Evolutionary conservation across 2,113 vertebrate genomes (phyloP).

Genomic region (Vombatus ursinus): DNA sequence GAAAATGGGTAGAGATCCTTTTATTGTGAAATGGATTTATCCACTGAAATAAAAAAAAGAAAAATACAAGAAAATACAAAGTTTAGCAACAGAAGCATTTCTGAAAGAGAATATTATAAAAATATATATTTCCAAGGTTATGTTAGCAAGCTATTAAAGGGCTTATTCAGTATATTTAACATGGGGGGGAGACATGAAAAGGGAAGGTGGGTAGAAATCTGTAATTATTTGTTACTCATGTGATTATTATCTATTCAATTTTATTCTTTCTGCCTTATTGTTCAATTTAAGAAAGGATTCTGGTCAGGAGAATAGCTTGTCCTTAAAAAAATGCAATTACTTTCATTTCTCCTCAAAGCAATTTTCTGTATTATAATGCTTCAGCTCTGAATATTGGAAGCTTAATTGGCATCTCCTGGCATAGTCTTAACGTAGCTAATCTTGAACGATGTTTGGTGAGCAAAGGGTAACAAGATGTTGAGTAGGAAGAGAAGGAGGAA

Average conservation of each 20-base stretch:
- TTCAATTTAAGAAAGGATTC: constrained; percentile 29
- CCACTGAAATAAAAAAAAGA: neutral
- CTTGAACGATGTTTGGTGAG: neutral
- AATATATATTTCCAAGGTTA: neutral
- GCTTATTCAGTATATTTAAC: neutral
- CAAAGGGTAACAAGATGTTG: neutral
- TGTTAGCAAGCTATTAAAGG: neutral
- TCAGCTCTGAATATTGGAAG: constrained; percentile 7
- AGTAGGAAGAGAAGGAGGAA: neutral
- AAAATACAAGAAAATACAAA: neutral
- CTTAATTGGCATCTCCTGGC: constrained; percentile 2
- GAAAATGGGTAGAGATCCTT: neutral
- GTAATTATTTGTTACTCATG: neutral
- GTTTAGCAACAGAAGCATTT: constrained; percentile 21
- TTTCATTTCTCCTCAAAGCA: constrained; percentile 12
- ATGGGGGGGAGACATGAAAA: neutral
- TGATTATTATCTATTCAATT: neutral
- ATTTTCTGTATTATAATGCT: constrained; percentile 3
- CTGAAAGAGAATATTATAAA: neutral
- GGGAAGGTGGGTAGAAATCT: neutral
- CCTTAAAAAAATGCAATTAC: neutral
- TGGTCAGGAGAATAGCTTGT: constrained; percentile 24
- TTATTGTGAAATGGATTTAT: neutral
- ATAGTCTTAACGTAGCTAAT: neutral
- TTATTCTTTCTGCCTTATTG: constrained; percentile 20